Evolutionary conservation across 2,888 invertebrate genomes (phyloP).

Genomic region (Pelosia muscerda): DNA sequence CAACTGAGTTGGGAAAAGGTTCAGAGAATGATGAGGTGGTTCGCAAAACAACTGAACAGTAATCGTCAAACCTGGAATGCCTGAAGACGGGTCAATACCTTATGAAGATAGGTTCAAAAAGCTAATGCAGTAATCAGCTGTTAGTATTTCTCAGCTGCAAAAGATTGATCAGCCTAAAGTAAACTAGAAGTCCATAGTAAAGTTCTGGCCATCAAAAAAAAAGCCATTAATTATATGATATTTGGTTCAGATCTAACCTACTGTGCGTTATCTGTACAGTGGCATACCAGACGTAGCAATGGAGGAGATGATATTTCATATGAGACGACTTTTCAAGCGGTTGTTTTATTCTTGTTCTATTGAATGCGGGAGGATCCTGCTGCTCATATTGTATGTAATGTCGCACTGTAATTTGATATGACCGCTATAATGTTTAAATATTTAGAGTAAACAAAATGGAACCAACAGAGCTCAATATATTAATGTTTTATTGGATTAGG

Average conservation of each 20-base stretch:
- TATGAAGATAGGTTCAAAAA: too few species aligned
- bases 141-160: too few species aligned
- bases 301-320: slow-evolving; percentile 62
- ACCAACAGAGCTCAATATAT: slow-evolving; percentile 58
- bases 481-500: slow-evolving; percentile 56
- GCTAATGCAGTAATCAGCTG: too few species aligned
- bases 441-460: slow-evolving; percentile 52
- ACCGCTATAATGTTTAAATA: slow-evolving; percentile 57
- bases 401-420: slow-evolving; percentile 62
- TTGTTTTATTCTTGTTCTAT: slow-evolving; percentile 57
- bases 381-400: slow-evolving; percentile 53
- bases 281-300: slow-evolving; percentile 34
- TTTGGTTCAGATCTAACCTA: not conserved
- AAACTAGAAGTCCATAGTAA: too few species aligned
- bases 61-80: too few species aligned
- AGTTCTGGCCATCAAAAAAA: too few species aligned
- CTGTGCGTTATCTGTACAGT: slow-evolving; percentile 29
- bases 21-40: not conserved
- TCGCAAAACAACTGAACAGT: not conserved
- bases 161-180: too few species aligned
- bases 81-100: too few species aligned
- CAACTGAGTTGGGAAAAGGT: too few species aligned
- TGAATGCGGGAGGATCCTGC: slow-evolving; percentile 34
- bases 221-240: too few species aligned
- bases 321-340: slow-evolving; percentile 58